These are phyloP conservation scores for Peromyscus nudipes DNA, from an alignment of 2,797 vertebrate genomes.

Conservation along the genomic window DNA sequence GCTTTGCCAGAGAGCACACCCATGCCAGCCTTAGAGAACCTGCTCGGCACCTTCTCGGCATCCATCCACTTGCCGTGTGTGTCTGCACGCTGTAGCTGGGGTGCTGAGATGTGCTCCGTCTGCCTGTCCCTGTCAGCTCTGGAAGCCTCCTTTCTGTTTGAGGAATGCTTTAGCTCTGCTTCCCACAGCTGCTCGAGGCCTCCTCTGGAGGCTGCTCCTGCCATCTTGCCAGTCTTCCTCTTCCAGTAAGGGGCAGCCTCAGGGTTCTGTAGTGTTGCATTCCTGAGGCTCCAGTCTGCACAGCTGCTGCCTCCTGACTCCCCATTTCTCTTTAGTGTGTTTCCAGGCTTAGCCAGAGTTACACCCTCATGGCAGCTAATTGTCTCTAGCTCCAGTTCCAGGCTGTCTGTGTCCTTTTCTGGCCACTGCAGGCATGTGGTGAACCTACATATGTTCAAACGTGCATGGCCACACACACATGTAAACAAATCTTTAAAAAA, in stretches of 20 bases:
- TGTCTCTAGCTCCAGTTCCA: not conserved
- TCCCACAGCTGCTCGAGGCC: too few relatives aligned
- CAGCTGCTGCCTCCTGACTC: not conserved
- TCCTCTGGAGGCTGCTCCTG: not conserved
- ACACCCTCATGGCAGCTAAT: not conserved
- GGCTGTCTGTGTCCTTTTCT: not conserved
- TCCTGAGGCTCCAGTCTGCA: not conserved
- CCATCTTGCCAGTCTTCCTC: not conserved
- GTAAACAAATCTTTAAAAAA: not conserved
- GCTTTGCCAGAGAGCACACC: not conserved
- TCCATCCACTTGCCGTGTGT: not conserved
- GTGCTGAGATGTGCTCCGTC: not conserved
- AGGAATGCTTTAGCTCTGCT: not conserved
- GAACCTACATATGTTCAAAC: not conserved
- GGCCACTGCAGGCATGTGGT: not conserved
- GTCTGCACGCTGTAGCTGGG: not conserved
- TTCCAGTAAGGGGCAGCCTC: not conserved
- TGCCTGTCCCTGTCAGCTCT: not conserved
- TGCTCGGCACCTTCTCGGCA: too few relatives aligned
- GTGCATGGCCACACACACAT: too few relatives aligned
- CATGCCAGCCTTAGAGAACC: not conserved
- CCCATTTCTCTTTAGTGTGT: not conserved
- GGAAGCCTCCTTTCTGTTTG: not conserved
- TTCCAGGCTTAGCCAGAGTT: not conserved
- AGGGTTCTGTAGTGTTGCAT: not conserved